Conservation (phyloP, 2,797 vertebrate genomes). For the Spea hammondii region DNA sequence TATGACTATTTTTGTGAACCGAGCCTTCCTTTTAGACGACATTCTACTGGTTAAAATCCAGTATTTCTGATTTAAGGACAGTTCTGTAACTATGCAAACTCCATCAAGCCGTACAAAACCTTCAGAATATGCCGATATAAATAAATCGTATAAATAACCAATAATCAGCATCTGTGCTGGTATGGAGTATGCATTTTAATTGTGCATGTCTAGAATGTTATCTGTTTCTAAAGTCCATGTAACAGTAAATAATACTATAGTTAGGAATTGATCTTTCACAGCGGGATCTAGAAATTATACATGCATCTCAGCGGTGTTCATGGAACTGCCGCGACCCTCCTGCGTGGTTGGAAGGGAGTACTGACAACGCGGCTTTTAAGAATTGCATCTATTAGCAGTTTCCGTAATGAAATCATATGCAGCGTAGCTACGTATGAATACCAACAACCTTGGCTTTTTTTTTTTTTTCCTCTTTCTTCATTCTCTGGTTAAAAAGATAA, state of each 20-base stretch:
- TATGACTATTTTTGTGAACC: too few relatives aligned
- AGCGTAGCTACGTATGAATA: background rate
- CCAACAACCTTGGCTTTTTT: background rate
- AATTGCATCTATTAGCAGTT: background rate
- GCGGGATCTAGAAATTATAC: background rate
- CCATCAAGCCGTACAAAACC: background rate
- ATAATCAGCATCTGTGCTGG: too few relatives aligned
- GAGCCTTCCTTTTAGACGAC: too few relatives aligned
- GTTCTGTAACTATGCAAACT: background rate
- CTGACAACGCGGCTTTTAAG: background rate
- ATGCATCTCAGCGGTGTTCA: background rate
- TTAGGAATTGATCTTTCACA: background rate
- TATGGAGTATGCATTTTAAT: too few relatives aligned
- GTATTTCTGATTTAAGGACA: too few relatives aligned
- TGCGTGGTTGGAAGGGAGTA: background rate
- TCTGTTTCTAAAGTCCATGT: too few relatives aligned
- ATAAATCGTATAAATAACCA: too few relatives aligned
- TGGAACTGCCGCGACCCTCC: background rate
- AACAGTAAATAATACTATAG: background rate
- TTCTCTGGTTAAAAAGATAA: too few relatives aligned
- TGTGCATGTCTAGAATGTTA: too few relatives aligned
- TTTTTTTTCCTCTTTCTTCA: too few relatives aligned
- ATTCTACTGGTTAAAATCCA: too few relatives aligned
- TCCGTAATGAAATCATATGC: background rate
- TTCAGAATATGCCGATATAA: background rate